Percentiles rank a stretch among this genome's conserved stretches.
Conservation (phyloP, 2,888 invertebrate species). For the Anaspis maculata region DNA sequence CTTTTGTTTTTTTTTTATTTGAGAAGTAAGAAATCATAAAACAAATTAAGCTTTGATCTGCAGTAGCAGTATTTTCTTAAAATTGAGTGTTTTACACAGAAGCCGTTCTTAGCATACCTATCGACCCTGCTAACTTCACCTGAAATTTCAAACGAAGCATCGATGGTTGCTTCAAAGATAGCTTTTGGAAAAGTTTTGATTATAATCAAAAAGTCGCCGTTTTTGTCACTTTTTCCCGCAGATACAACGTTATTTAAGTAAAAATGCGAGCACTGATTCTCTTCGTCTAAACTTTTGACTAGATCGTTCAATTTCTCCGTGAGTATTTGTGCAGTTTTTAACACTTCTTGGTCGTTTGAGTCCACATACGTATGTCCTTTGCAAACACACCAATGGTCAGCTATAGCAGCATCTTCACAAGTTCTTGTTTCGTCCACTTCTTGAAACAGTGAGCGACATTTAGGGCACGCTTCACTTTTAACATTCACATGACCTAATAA, state of each 20-base stretch:
- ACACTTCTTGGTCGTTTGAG: too few species aligned
- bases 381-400: constrained; percentile 68
- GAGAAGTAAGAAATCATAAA: too few species aligned
- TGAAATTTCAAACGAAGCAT: constrained; percentile 40
- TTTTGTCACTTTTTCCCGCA: constrained; percentile 8
- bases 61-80: constrained; percentile 53
- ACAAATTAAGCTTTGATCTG: constrained; percentile 3
- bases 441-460: constrained; percentile 55
- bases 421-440: constrained; percentile 50
- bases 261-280: constrained; percentile 3
- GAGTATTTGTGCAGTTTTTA: too few species aligned
- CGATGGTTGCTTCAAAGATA: constrained; percentile 62
- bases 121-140: constrained; percentile 58
- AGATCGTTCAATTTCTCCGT: background rate
- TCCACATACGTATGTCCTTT: constrained; percentile 47
- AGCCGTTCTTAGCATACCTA: constrained; percentile 43
- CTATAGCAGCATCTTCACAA: constrained; percentile 58
- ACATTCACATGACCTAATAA: constrained; percentile 48
- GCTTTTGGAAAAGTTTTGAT: constrained; percentile 58
- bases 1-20: too few species aligned
- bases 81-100: constrained; percentile 42
- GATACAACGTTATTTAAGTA: background rate
- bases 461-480: constrained; percentile 49
- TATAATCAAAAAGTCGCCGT: constrained; percentile 41
- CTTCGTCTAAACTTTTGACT: constrained; percentile 28